Conservation (phyloP, 2,113 vertebrate genomes). For the Zootoca vivipara region DNA sequence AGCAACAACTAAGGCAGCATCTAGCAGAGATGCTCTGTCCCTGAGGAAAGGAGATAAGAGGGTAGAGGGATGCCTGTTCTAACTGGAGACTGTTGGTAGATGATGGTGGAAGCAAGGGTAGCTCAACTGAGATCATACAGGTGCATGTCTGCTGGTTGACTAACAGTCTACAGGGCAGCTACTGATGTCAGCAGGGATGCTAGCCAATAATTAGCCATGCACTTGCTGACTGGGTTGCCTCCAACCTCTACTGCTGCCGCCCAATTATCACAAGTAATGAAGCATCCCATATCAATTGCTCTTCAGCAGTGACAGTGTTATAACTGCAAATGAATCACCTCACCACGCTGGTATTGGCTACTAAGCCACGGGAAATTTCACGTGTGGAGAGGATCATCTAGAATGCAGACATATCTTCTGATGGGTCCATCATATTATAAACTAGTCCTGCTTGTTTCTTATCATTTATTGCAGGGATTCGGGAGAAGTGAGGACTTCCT, state of each 20-base stretch:
- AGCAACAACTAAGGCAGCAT: no score
- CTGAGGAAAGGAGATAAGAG: background rate
- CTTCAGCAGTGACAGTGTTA: background rate
- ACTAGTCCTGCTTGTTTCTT: background rate
- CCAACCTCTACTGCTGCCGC: background rate
- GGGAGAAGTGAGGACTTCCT: background rate
- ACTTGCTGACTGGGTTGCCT: background rate
- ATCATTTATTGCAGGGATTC: background rate
- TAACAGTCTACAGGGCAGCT: background rate
- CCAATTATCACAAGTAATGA: background rate
- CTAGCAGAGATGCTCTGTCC: background rate
- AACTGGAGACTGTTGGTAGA: background rate
- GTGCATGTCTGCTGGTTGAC: background rate
- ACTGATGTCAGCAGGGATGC: background rate
- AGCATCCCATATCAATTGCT: background rate
- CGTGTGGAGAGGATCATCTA: no score
- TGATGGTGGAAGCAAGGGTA: background rate
- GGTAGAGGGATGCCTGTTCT: background rate
- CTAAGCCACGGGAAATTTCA: background rate
- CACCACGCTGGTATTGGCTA: background rate
- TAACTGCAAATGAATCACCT: background rate
- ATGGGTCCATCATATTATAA: background rate
- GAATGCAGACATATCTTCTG: background rate
- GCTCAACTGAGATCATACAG: background rate
- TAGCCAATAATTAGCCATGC: background rate